Evolutionary conservation across 2,888 invertebrate species (phyloP).

Genomic region (Bugula neritina): DNA sequence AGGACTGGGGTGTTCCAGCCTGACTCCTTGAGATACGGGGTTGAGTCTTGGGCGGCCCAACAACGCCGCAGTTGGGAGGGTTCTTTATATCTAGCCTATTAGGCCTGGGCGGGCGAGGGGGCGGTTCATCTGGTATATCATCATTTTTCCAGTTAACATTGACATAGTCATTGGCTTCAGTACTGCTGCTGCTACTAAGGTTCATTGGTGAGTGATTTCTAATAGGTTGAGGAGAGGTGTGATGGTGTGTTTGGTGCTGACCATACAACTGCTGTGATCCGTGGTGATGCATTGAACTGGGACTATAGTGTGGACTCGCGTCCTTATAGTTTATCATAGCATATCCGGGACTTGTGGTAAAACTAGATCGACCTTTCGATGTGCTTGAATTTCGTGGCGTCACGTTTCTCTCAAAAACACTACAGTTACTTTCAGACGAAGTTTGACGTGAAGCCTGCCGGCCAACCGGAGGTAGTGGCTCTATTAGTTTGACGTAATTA

Average conservation of each 20-base stretch:
- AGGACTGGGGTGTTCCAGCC: conserved; percentile 53
- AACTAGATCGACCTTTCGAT: conserved; percentile 9
- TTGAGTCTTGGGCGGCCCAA: conserved; percentile 67
- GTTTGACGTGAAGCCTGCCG: conserved; percentile 56
- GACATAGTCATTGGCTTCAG: conserved; percentile 20
- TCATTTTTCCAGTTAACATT: conserved; percentile 22
- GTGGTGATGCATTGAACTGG: conserved; percentile 24
- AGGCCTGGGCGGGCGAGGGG: conserved; percentile 13
- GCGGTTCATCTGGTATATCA: neutral
- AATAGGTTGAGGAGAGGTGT: conserved; percentile 12
- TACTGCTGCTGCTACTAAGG: neutral
- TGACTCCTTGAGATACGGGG: conserved; percentile 66
- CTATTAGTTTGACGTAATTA: conserved; percentile 65
- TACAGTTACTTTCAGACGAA: conserved; percentile 36
- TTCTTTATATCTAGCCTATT: conserved; percentile 22
- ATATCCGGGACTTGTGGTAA: conserved; percentile 16
- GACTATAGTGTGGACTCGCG: conserved; percentile 8
- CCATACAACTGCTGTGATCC: conserved; percentile 20
- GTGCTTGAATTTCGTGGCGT: conserved; percentile 64
- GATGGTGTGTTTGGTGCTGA: conserved; percentile 11
- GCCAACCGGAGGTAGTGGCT: conserved; percentile 54
- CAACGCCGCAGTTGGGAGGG: conserved; percentile 32
- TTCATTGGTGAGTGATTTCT: neutral
- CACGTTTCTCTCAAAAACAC: conserved; percentile 58
- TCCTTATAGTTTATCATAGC: conserved; percentile 3